A percentile compares a stretch with the other conserved stretches of the same genome.
Evolutionary conservation across 2,113 vertebrate species (phyloP).

Genomic region (Sylvilagus bachmani): DNA sequence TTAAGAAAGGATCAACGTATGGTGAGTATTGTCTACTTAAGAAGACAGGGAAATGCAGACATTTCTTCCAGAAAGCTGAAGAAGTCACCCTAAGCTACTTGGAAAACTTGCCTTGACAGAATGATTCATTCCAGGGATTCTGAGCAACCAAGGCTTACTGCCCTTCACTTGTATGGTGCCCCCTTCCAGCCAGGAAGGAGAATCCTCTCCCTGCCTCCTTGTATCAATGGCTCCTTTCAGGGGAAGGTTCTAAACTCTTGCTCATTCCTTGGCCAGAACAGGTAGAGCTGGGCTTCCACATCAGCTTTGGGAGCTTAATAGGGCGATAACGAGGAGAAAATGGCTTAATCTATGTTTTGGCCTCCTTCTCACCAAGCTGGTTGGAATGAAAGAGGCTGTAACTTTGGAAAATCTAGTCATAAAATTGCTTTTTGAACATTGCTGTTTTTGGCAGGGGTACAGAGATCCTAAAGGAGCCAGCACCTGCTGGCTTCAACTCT

Average conservation of each 20-base stretch:
- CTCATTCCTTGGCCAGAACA: slow-evolving; percentile 60
- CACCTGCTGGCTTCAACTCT: slow-evolving; percentile 67
- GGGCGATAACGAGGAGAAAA: slow-evolving; percentile 81
- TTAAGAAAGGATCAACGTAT: neutral
- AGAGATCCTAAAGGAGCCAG: slow-evolving; percentile 73
- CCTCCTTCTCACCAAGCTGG: slow-evolving; percentile 74
- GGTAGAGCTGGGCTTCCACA: slow-evolving; percentile 67
- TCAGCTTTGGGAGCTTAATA: slow-evolving; percentile 78
- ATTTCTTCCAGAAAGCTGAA: slow-evolving; percentile 52
- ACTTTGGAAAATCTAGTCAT: slow-evolving; percentile 77
- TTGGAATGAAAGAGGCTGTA: slow-evolving; percentile 75
- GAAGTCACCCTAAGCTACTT: neutral
- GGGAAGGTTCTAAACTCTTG: slow-evolving; percentile 70
- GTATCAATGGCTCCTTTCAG: slow-evolving; percentile 63
- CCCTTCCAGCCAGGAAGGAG: slow-evolving; percentile 32
- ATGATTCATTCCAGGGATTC: neutral
- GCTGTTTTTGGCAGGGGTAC: slow-evolving; percentile 74
- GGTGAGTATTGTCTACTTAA: neutral
- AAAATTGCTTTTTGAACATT: slow-evolving; percentile 73
- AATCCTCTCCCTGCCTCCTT: neutral
- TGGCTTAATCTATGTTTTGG: slow-evolving; percentile 79
- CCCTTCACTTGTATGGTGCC: neutral
- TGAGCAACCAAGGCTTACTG: neutral
- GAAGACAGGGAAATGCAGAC: neutral
- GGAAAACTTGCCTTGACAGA: neutral